Evolutionary conservation across 2,888 invertebrate species (phyloP).

Genomic region (Dryobotodes eremita): DNA sequence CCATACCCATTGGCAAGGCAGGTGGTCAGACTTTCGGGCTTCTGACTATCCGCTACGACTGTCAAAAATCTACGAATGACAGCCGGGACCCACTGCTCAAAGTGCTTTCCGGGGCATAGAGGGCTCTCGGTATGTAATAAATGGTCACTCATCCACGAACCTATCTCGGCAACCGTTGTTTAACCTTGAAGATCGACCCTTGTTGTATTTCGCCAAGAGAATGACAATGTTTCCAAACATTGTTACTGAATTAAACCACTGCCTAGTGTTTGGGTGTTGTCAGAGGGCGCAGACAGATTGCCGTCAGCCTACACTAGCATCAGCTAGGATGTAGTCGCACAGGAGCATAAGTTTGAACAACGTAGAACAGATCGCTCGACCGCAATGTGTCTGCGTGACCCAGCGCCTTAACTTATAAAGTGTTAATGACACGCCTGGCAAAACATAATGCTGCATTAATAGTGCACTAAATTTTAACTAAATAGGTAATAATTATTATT

Average conservation of each 20-base stretch:
- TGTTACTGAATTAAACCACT: too few relatives aligned
- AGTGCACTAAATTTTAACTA: not conserved
- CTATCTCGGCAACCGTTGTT: not conserved
- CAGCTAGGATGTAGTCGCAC: not conserved
- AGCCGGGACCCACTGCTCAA: too few relatives aligned
- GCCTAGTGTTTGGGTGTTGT: constrained; percentile 31
- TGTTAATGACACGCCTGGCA: constrained; percentile 35
- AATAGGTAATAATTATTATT: not conserved
- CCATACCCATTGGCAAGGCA: not conserved
- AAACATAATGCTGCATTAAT: constrained; percentile 1
- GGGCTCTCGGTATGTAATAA: not conserved
- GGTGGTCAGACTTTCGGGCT: not conserved
- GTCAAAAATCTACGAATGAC: too few relatives aligned
- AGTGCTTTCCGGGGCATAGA: not conserved
- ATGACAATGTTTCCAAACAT: not conserved
- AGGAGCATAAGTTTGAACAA: not conserved
- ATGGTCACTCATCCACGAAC: not conserved
- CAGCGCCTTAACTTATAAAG: constrained; percentile 3
- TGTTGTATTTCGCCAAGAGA: not conserved
- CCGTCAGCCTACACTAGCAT: not conserved
- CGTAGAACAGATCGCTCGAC: constrained; percentile 3
- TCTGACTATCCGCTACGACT: not conserved
- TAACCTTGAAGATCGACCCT: not conserved
- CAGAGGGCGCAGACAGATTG: constrained; percentile 24
- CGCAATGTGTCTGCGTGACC: constrained; percentile 3